Base-by-base conservation (phyloP, 2,113 vertebrate species). In the Oncorhynchus nerka region DNA sequence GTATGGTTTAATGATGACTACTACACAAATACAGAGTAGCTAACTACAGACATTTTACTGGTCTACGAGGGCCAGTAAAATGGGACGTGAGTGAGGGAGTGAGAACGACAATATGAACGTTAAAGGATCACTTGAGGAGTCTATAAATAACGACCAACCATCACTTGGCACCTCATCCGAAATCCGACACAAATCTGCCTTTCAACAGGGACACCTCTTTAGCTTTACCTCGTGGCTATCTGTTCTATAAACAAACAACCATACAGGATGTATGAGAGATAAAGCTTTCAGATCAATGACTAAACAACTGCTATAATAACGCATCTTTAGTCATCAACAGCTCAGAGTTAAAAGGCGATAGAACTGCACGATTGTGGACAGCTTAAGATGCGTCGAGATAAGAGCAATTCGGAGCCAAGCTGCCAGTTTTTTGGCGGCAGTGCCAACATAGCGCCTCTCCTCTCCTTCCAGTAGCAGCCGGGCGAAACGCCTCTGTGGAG, bases 81-180 rank as follows among this genome's bases (percentile, higher is more conserved):
- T n/a, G 26, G 71, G 68, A 49, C 79, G 79, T 6, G 26, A 65
- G 24, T 39, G 34, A n/a, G 13, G 75, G 26, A 13, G 69, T 32
- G 26, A 30, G 12, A 16, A 30, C 15, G 5, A 24, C 8, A 13
- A 66, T 3, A 66, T 28, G 9, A 55, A 55, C 1, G 49, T 4
- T 9, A 55, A 55, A 19, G 49, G 49, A 55, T 55, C 3, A 55
- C 39, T 11, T 45, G 39, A 45, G 34, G 45, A 77, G 74, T 85
- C 83, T 86, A 88, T 89, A 86, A 89, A 89, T 90, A 90, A 75
- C 85, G 77, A 85, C 74, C 83, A 75, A 49, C 39, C 8, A 11
- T 45, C 39, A 45, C 49, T 55, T 55, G 49, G 49, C 49, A 55
- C 49, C 49, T 51, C 49, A 55, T 55, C 49, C 49, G 3, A 15